Base-by-base conservation (phyloP, 2,888 invertebrate species). In the Drosophila peninsularis region DNA sequence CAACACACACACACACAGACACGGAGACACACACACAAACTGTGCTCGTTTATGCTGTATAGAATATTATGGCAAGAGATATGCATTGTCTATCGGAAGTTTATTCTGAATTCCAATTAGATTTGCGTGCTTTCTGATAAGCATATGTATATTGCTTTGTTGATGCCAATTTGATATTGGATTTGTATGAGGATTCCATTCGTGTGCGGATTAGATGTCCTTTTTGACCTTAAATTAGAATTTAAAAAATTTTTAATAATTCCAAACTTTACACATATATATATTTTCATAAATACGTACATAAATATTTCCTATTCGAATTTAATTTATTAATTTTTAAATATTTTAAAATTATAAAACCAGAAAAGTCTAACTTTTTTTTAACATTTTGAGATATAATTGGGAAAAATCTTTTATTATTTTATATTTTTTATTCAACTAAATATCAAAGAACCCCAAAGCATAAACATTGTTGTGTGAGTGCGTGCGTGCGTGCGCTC, bases 401-500 rank as follows among this genome's bases (percentile, higher is more conserved):
- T n/a, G n/a, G n/a, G n/a, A n/a, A 24, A 24, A 6, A 14, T 14
- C 14, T 36, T 36, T 14, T 11, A 34, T 11, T 34, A 3, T 34
- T 34, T 11, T 34, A 34, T 34, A 34, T 13, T 36, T 36, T 14
- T 36, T 5, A 17, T 39, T 41, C 19, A 41, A 19, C 11, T 1
- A 41, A 41, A 19, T 19, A 5, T 5, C 24, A 27, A 27, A 39
- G 17, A 39, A 17, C 6, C 17, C 3, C 30, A 17, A 47, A 30
- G 47, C 30, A 47, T 32, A 47, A 47, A 19, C 17, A n/a, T 30
- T 45, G 17, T 17, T 30, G 44, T 45, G 42, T 44, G 45, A 45
- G n/a, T 30, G 49, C 63, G 34, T 45, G 42, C 27, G 56, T 61
- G 17, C 45, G 14, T 47, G 36, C 49, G 44, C n/a, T n/a, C n/a